Evolutionary conservation across 2,888 invertebrate genomes (phyloP).

Genomic region (Aphodius sticticus): DNA sequence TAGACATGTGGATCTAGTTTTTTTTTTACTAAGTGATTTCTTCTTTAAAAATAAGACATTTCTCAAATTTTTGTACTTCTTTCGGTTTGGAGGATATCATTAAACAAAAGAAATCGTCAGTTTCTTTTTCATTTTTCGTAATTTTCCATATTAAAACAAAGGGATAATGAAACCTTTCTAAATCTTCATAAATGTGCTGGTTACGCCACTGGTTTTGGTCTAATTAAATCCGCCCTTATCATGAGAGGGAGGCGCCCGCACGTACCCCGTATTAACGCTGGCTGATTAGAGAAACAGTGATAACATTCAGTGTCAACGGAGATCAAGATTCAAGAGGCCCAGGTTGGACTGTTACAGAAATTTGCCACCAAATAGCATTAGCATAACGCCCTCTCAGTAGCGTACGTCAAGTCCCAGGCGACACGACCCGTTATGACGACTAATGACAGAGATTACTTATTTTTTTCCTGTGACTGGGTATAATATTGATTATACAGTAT

Average conservation of each 20-base stretch:
- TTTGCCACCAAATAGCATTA: slow-evolving; percentile 4
- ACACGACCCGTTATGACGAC: slow-evolving; percentile 6
- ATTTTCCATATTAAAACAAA: no score
- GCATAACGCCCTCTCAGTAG: background rate
- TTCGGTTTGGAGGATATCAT: no score
- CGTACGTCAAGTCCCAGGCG: background rate
- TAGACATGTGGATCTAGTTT: no score
- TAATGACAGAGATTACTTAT: background rate
- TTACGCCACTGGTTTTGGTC: background rate
- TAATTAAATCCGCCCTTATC: slow-evolving; percentile 23
- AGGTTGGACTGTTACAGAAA: slow-evolving; percentile 4
- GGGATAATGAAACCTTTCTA: background rate
- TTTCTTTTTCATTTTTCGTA: no score
- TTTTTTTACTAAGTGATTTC: no score
- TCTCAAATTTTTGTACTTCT: no score
- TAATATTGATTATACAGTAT: background rate
- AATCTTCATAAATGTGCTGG: background rate
- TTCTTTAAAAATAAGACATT: no score
- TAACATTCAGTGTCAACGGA: slow-evolving; percentile 18
- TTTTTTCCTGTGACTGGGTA: background rate
- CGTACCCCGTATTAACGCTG: slow-evolving; percentile 18
- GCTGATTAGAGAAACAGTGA: slow-evolving; percentile 18
- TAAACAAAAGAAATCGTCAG: no score
- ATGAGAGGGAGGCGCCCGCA: slow-evolving; percentile 19
- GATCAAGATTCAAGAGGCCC: slow-evolving; percentile 19